These are phyloP conservation scores for Brotula barbata DNA, from an alignment of 2,797 vertebrate genomes.

Conservation along the genomic window DNA sequence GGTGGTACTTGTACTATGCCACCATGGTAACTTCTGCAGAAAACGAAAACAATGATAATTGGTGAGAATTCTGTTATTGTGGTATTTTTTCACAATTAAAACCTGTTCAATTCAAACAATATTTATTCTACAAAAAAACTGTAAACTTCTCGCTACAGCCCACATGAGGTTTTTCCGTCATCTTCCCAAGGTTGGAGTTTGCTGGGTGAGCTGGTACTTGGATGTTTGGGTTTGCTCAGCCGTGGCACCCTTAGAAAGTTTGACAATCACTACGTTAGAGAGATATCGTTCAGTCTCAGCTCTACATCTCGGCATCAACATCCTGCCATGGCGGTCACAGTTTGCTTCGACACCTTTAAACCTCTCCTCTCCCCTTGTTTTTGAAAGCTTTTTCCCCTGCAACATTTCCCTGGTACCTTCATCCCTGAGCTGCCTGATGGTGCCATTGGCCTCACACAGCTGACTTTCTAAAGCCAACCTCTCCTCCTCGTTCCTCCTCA, in stretches of 20 bases:
- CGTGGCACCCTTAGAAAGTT: background rate
- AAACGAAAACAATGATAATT: too few species aligned
- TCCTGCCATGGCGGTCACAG: background rate
- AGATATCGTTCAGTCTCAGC: background rate
- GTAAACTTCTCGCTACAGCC: too few species aligned
- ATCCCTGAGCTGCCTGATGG: conserved; percentile 57
- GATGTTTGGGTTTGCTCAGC: background rate
- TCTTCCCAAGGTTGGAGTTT: too few species aligned
- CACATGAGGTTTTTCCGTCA: too few species aligned
- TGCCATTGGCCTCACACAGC: conserved; percentile 59
- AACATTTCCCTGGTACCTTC: conserved; percentile 67
- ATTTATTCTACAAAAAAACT: too few species aligned
- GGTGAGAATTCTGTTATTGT: background rate
- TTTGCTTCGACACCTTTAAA: background rate
- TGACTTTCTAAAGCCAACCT: conserved; percentile 46
- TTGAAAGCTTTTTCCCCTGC: background rate
- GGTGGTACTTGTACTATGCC: too few species aligned
- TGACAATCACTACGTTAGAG: background rate
- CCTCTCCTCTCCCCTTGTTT: background rate
- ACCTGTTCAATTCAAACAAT: background rate
- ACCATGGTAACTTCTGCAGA: too few species aligned
- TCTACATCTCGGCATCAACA: background rate
- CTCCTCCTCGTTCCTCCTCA: conserved; percentile 61
- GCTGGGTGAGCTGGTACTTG: too few species aligned
- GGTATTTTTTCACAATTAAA: background rate